Evolutionary conservation across 2,797 vertebrate genomes (phyloP).

Genomic region (Ptychobarbus kaznakovi): DNA sequence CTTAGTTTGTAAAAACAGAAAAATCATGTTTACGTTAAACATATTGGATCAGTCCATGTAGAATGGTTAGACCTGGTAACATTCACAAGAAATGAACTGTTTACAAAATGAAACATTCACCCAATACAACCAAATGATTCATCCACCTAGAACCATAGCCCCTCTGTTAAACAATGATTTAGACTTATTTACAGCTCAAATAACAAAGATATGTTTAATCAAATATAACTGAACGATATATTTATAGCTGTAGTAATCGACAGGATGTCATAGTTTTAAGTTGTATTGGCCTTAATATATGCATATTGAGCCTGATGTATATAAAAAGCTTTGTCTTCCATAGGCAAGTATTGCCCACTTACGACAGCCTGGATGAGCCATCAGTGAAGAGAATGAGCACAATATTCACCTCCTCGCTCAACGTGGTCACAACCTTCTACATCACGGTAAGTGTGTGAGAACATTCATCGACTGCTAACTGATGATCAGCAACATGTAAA

Average conservation of each 20-base stretch:
- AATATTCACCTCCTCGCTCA: constrained; percentile 94
- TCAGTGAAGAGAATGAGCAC: constrained; percentile 98
- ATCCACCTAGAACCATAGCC: neutral
- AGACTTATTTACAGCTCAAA: neutral
- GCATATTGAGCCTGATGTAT: constrained; percentile 27
- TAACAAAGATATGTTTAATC: neutral
- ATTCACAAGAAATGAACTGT: neutral
- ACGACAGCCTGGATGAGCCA: constrained; percentile 96
- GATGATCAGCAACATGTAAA: neutral
- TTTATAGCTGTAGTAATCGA: neutral
- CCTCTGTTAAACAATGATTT: neutral
- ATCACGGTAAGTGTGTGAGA: constrained; percentile 85
- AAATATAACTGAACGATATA: neutral
- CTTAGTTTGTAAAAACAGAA: neutral
- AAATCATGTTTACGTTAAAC: neutral
- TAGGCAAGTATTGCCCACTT: constrained; percentile 97
- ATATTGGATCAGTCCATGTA: neutral
- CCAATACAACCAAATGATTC: neutral
- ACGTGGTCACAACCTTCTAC: constrained; percentile 96
- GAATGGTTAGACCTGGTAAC: neutral
- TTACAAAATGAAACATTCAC: neutral
- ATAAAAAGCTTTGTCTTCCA: constrained; percentile 54
- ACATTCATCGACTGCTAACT: neutral
- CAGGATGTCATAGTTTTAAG: neutral
- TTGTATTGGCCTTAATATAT: neutral